phyloP scores from a whole-genome alignment of 2,888 invertebrate species.

The Cerastis leucographa region DNA sequence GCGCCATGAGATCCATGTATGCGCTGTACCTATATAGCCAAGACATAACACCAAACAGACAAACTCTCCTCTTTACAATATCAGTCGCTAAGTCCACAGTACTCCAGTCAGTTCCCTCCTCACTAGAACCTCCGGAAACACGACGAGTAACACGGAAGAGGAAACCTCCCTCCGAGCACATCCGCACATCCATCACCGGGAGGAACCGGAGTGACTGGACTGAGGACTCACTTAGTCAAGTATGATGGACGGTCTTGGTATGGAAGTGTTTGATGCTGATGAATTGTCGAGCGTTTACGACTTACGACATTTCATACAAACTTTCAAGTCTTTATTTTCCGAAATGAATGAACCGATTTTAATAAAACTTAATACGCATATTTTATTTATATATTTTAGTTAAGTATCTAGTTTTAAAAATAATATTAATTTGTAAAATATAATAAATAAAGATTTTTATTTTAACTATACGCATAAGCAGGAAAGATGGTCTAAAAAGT shows the following conservation, averaged over 20 bases:
- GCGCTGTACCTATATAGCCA: background rate
- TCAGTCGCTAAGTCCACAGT: background rate
- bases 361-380: no score
- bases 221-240: conserved; percentile 33
- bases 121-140: conserved; percentile 49
- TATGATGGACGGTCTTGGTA: conserved; percentile 19
- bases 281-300: no score
- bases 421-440: no score
- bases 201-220: conserved; percentile 24
- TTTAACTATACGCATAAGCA: no score
- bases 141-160: conserved; percentile 43
- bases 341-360: no score
- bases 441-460: no score
- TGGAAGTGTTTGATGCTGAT: background rate
- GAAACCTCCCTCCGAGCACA: conserved; percentile 27
- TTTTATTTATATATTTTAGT: no score
- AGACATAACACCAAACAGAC: background rate
- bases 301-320: no score
- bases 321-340: no score
- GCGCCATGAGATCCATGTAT: background rate
- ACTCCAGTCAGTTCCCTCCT: background rate
- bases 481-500: no score
- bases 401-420: no score
- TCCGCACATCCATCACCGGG: conserved; percentile 48
- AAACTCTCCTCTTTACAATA: background rate